phyloP scores from a whole-genome alignment of 2,888 invertebrate species.

The Dastarcus helophoroides region DNA sequence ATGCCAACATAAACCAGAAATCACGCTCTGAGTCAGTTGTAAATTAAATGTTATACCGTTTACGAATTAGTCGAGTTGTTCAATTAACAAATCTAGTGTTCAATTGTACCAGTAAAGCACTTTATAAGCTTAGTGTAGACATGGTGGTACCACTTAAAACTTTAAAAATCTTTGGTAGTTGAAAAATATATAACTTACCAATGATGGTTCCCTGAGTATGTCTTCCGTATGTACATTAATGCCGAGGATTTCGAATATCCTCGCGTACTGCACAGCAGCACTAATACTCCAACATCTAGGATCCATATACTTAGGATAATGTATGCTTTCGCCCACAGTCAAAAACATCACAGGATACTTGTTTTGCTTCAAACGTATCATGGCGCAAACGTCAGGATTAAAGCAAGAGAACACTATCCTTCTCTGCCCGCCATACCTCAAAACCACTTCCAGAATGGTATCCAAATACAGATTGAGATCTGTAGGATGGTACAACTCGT shows the following conservation, averaged over 20 bases:
- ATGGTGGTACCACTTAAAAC: too few relatives aligned
- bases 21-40: too few relatives aligned
- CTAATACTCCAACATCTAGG: constrained; percentile 70
- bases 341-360: constrained; percentile 93
- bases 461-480: constrained; percentile 92
- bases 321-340: constrained; percentile 49
- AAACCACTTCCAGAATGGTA: constrained; percentile 70
- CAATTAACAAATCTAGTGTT: too few relatives aligned
- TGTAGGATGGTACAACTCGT: constrained; percentile 76
- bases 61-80: too few relatives aligned
- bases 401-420: constrained; percentile 90
- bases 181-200: constrained; percentile 40
- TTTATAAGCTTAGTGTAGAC: too few relatives aligned
- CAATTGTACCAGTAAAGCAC: too few relatives aligned
- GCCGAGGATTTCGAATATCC: constrained; percentile 73
- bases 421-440: constrained; percentile 66
- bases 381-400: constrained; percentile 90
- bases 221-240: constrained; percentile 91
- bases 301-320: constrained; percentile 75
- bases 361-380: constrained; percentile 91
- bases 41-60: too few relatives aligned
- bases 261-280: constrained; percentile 72
- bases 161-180: neutral
- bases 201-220: constrained; percentile 68
- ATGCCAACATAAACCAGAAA: too few relatives aligned